Conservation (phyloP, 64 coral and sea anemone genomes). For the Porites lutea region DNA sequence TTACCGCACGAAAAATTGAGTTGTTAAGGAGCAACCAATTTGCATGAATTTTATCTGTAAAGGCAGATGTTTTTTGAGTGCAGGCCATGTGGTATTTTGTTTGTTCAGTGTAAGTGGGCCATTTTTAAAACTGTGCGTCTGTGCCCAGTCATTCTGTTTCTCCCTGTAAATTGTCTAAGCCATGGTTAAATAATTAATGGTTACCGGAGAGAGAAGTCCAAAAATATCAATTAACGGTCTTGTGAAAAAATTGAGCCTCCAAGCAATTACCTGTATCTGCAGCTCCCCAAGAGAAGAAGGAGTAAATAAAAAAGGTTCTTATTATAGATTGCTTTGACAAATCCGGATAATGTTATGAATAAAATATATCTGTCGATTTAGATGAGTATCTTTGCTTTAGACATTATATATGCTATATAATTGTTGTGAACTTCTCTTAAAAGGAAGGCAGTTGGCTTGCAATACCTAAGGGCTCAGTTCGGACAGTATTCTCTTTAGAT, state of each 20-base stretch:
- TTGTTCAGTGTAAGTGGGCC: constrained; percentile 19
- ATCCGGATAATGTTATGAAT: not conserved
- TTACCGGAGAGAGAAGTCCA: not conserved
- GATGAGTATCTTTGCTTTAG: no score
- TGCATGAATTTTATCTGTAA: not conserved
- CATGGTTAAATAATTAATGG: constrained; percentile 37
- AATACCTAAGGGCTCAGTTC: no score
- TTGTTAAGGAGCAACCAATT: not conserved
- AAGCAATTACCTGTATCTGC: not conserved
- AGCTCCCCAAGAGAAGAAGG: not conserved
- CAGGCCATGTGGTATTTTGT: not conserved
- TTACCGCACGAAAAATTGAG: not conserved
- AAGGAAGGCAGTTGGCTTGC: no score
- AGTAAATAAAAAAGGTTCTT: not conserved
- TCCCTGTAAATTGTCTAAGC: not conserved
- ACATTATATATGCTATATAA: no score
- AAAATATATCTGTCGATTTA: no score
- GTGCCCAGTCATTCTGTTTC: not conserved
- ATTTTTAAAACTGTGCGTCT: not conserved
- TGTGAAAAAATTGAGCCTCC: not conserved
- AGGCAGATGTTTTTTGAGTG: constrained; percentile 11
- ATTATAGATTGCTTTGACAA: not conserved
- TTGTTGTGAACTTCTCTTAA: no score
- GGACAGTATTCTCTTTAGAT: no score
- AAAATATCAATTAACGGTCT: not conserved